Evolutionary conservation across 2,797 vertebrate genomes (phyloP).

Genomic region (Sebastiscus tertius): DNA sequence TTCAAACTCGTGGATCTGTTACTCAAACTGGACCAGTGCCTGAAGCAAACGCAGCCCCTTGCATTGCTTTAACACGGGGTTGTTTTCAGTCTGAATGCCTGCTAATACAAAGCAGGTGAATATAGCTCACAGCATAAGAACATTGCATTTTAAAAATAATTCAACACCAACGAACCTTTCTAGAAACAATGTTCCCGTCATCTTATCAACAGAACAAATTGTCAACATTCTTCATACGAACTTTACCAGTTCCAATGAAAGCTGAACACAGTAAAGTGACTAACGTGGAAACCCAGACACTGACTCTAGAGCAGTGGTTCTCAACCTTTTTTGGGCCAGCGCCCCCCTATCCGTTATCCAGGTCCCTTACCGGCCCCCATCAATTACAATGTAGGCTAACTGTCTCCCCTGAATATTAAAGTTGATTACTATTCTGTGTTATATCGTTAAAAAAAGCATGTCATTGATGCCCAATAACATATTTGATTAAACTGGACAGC

Average conservation of each 20-base stretch:
- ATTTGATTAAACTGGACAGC: background rate
- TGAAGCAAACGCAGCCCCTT: background rate
- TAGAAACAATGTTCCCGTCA: background rate
- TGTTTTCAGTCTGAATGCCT: background rate
- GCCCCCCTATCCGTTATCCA: too few relatives aligned
- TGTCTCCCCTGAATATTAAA: background rate
- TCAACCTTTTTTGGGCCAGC: background rate
- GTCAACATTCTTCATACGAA: background rate
- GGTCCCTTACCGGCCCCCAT: too few relatives aligned
- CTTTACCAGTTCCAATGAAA: background rate
- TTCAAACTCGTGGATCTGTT: background rate
- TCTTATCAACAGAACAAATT: background rate
- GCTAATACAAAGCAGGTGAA: background rate
- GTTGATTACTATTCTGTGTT: background rate
- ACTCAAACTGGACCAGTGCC: background rate
- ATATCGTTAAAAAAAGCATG: background rate
- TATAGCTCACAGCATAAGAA: background rate
- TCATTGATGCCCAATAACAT: background rate
- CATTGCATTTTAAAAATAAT: background rate
- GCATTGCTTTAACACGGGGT: background rate
- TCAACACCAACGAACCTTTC: background rate
- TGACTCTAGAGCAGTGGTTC: background rate
- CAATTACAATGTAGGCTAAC: background rate
- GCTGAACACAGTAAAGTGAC: background rate
- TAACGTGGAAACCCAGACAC: background rate